Evolutionary conservation across 2,888 invertebrate genomes (phyloP).

Genomic region (Aphidius colemani): DNA sequence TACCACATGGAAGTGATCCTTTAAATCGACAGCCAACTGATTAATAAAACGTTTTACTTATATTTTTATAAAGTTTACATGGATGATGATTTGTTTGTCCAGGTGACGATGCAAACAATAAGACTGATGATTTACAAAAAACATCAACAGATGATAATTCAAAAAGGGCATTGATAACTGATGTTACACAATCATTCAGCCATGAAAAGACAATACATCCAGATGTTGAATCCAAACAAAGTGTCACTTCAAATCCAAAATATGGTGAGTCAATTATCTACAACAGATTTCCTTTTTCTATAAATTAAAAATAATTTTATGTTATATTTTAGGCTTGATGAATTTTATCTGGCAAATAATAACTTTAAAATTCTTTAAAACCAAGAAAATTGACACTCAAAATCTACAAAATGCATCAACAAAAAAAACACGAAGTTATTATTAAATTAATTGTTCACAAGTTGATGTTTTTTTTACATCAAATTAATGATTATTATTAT

Average conservation of each 20-base stretch:
- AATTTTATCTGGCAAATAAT: background rate
- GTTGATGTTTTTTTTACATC: background rate
- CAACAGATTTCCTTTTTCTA: too few species aligned
- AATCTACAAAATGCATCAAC: background rate
- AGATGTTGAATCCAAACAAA: constrained; percentile 29
- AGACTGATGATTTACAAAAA: constrained; percentile 6
- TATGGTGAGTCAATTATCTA: constrained; percentile 1
- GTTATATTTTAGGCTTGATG: too few species aligned
- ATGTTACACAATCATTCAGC: constrained; percentile 32
- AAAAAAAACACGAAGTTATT: background rate
- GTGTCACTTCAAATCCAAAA: constrained; percentile 21
- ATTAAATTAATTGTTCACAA: too few species aligned
- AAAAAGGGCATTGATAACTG: constrained; percentile 29
- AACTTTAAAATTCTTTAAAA: too few species aligned
- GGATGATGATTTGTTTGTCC: constrained; percentile 23
- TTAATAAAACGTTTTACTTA: background rate
- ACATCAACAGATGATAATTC: constrained; percentile 16
- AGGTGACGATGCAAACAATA: background rate
- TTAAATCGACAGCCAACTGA: constrained; percentile 25
- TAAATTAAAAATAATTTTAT: too few species aligned
- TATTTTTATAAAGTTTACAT: constrained; percentile 15
- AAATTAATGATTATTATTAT: background rate
- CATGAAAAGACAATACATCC: constrained; percentile 37
- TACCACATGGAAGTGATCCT: constrained; percentile 27
- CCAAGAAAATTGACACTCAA: too few species aligned